Evolutionary conservation across 2,888 invertebrate genomes (phyloP), one percentile per base, ranked within the genome.

Genomic region (Parnassius mnemosyne): DNA sequence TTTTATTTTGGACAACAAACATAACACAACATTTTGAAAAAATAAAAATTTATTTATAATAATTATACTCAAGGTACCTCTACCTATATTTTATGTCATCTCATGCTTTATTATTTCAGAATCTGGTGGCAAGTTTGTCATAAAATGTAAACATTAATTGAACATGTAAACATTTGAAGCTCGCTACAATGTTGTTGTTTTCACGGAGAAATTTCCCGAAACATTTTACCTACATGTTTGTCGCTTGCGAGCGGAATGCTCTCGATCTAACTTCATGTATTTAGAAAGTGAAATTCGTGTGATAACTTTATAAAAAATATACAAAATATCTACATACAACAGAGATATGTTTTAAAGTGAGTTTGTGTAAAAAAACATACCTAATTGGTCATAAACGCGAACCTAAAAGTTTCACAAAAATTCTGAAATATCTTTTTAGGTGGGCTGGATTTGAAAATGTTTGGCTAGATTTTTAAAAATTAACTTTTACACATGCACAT

Each of bases 191-290:
- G 82, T 83, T 70, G 65, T 71, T 78, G 76, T 79, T 81, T 78
- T 76, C 65, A 61, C 68, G 68, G 73, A 67, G 71, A 71, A 72
- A 67, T 70, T 61, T 68, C 68, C 68, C 65, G 70, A 70, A 74
- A 73, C 71, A 73, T 83, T 80, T 84, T 81, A 66, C 44, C 10
- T 12, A 57, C 76, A 68, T 84, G 84, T 83, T 85, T 85, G 83
- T 83, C 71, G 69, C 71, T 61, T 72, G 72, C 73, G 69, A 74
- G 73, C 71, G 70, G 58, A 69, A 69, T 65, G 71, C 50, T 49
- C 53, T 16, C 50, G 56, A 64, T 50, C 53, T 60, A 49, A 60
- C 63, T 60, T 77, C 78, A 79, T 78, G 76, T 77, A 80, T 71
- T 71, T 68, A 73, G 47, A 47, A 60, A 63, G 56, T 47, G 56